Base-by-base conservation (phyloP, 2,113 vertebrate species). In the Halcyon malimbica region DNA sequence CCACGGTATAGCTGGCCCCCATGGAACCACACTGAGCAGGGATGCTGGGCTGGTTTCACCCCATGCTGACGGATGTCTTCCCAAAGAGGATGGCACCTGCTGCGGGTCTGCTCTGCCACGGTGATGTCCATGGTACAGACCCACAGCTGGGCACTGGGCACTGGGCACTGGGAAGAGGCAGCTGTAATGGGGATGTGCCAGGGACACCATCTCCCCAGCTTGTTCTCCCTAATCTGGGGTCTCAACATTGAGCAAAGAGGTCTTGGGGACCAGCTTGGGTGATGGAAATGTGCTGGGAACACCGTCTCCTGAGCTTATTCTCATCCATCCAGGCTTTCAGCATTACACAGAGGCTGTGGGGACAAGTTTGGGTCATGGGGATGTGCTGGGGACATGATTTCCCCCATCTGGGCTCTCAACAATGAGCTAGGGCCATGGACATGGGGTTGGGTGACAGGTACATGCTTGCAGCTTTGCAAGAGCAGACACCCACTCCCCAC, bases 201-300 rank as follows among this genome's bases (percentile, higher is more conserved):
- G 31, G 12, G 19, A 17, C 44, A 59, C 16, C 33, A 57, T 6
- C 11, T 83, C 11, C 25, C 12, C 2, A 0, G 6, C 13, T 46
- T 56, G 3, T 16, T 33, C 6, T 79, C 12, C 53, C 7, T 17
- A 48, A 15, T n/a, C 16, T 7, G 3, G 15, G n/a, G 17, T 86
- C 14, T 68, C 53, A 35, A 42, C 51, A 24, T 44, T 2, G 1
- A 59, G 13, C 33, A 65, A 31, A 16, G 56, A 57, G 17, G 2
- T 44, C 2, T 7, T n/a, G 24, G 31, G 37, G 24, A 16, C 59
- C 1, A 1, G 25, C 1, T 8, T 23, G 53, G 37, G 16, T 0
- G 0, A 14, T 6, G 24, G 25, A 23, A 28, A 11, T 59, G 23
- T 35, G 39, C 65, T 42, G 39, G 17, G 28, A 28, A 37, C 44